These are phyloP conservation scores for Drosophila nikananu DNA, from an alignment of 1,140 invertebrate species.

Conservation along the genomic window DNA sequence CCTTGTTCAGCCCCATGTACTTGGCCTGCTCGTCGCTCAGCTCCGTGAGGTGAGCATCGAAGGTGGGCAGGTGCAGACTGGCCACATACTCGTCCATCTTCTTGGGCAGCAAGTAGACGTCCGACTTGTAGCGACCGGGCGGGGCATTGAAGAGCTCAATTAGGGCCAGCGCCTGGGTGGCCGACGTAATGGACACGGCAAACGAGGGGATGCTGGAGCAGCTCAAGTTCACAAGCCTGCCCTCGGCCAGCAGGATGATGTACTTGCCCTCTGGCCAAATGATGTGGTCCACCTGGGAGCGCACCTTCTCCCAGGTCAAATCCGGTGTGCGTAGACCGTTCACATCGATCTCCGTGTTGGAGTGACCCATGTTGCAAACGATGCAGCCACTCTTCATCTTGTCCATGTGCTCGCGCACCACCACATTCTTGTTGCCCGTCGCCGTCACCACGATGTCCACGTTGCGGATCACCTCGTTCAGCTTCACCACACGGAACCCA, in stretches of 20 bases:
- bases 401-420: constrained; percentile 97
- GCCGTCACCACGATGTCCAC: constrained; percentile 98
- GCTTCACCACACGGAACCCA: constrained; percentile 97
- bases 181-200: constrained; percentile 97
- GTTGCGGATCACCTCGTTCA: constrained; percentile 92
- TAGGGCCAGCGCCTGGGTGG: constrained; percentile 97
- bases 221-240: constrained; percentile 97
- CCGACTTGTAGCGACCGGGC: constrained; percentile 96
- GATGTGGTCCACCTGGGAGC: constrained; percentile 98
- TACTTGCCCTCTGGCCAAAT: constrained; percentile 97
- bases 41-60: constrained; percentile 98
- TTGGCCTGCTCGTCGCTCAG: constrained; percentile 98
- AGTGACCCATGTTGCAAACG: constrained; percentile 99
- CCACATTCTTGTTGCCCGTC: constrained; percentile 98
- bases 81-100: constrained; percentile 99
- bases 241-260: constrained; percentile 97
- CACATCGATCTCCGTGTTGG: constrained; percentile 99
- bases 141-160: constrained; percentile 99
- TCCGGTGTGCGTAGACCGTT: constrained; percentile 97
- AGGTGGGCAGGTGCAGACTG: constrained; percentile 96
- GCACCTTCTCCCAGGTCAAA: constrained; percentile 98
- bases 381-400: constrained; percentile 98
- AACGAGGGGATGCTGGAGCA: constrained; percentile 99
- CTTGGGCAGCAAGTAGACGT: constrained; percentile 98
- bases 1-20: constrained; percentile 98